phyloP scores from a whole-genome alignment of 2,113 vertebrate genomes.

The Dipodomys spectabilis region DNA sequence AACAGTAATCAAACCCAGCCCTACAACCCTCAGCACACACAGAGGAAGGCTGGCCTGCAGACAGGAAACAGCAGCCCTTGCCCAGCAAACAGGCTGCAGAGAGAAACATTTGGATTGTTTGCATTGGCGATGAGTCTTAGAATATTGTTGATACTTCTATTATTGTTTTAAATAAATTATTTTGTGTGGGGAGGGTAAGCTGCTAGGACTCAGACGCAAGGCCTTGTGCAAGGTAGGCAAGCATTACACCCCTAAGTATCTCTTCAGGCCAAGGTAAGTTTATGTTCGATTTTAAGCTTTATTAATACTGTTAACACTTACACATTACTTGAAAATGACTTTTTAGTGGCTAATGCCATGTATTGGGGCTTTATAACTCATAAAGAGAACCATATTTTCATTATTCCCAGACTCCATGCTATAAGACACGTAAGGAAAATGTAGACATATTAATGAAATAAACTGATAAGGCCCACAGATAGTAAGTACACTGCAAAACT shows the following conservation, averaged over 20 bases:
- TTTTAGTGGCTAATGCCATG: background rate
- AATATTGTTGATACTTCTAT: background rate
- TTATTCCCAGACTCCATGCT: too few relatives aligned
- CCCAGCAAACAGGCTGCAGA: background rate
- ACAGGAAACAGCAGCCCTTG: background rate
- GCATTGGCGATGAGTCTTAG: background rate
- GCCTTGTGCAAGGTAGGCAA: too few relatives aligned
- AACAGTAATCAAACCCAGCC: slow-evolving; percentile 27
- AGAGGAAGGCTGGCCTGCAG: background rate
- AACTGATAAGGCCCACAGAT: too few relatives aligned
- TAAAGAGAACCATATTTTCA: background rate
- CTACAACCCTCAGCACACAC: background rate
- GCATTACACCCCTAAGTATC: too few relatives aligned
- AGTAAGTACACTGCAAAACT: too few relatives aligned
- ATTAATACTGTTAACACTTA: background rate
- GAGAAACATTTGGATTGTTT: background rate
- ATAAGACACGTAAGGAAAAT: background rate
- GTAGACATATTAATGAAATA: too few relatives aligned
- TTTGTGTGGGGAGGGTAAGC: too few relatives aligned
- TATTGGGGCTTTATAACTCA: background rate
- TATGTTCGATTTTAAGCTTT: background rate
- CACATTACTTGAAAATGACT: background rate
- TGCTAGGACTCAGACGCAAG: too few relatives aligned
- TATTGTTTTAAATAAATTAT: background rate
- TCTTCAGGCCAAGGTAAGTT: background rate